Base-by-base conservation (phyloP, 1,140 invertebrate genomes). In the Drosophila neocordata region DNA sequence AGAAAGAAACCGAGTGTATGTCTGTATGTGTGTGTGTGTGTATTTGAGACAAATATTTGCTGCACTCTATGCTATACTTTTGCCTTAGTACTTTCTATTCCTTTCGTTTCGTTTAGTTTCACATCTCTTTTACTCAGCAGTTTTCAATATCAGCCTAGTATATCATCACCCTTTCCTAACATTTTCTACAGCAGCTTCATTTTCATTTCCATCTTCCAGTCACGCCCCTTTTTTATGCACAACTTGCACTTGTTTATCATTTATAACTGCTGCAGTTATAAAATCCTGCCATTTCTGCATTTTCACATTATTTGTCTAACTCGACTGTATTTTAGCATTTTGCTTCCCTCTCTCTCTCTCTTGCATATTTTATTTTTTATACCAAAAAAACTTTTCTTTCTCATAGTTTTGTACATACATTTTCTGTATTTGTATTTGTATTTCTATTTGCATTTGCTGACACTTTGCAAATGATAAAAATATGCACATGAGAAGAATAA, bases 111-210 rank as follows among this genome's bases (percentile, higher is more conserved):
- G n/a, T n/a, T n/a, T n/a, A n/a, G n/a, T n/a, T n/a, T 31, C 27
- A 31, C 27, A 6, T 6, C 27, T 31, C 27, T 31, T 31, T 18
- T 18, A n/a, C 18, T 12, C 56, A 22, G 27, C 35, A 38, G 35
- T 58, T 58, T 58, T 58, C 56, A 58, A 58, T 58, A 58, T 58
- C 37, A 58, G 56, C 56, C 56, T n/a, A n/a, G n/a, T n/a, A n/a
- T n/a, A n/a, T n/a, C n/a, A n/a, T n/a, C n/a, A n/a, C n/a, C n/a
- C n/a, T n/a, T n/a, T n/a, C n/a, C n/a, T 22, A 35, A 6, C 4
- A 6, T 31, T 7, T n/a, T n/a, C n/a, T n/a, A n/a, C n/a, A n/a
- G 4, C 31, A 5, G 4, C 13, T 18, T 13, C 5, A n/a, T 37
- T 31, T 20, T 15, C 41, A 37, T 31, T 27, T 18, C n/a, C 52